Conservation (phyloP, 1,140 invertebrate species). For the Brachionus paranguensis region DNA sequence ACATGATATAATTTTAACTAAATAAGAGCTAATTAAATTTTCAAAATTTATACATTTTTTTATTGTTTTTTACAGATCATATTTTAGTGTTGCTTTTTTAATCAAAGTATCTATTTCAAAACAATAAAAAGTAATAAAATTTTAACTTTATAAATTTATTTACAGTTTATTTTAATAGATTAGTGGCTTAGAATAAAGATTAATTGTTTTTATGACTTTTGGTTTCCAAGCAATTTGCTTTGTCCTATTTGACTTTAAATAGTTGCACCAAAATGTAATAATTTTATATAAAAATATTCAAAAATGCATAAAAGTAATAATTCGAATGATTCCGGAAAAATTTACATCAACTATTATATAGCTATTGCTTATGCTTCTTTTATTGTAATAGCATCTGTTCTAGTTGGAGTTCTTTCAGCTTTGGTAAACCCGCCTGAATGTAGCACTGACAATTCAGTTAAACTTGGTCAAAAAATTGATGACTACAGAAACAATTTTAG, state of each 20-base stretch:
- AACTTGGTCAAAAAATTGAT: background rate
- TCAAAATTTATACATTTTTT: too few species aligned
- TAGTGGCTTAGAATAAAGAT: background rate
- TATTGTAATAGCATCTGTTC: background rate
- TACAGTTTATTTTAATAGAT: background rate
- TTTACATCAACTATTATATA: background rate
- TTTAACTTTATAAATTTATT: background rate
- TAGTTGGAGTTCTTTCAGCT: background rate
- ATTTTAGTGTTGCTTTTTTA: too few species aligned
- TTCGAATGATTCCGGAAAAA: background rate
- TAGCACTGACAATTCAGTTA: background rate
- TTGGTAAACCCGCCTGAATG: background rate
- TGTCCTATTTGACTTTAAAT: background rate
- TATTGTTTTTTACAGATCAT: too few species aligned
- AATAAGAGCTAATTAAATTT: too few species aligned
- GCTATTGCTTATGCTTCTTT: background rate
- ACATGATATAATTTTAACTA: too few species aligned
- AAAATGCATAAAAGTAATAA: background rate
- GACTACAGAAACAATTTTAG: background rate
- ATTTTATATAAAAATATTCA: background rate
- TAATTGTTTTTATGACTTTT: background rate
- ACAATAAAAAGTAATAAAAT: background rate
- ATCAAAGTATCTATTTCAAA: background rate
- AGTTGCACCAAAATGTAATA: background rate
- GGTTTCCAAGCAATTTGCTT: background rate